Evolutionary conservation across 2,797 vertebrate genomes (phyloP).

Genomic region (Galaxias olidus): DNA sequence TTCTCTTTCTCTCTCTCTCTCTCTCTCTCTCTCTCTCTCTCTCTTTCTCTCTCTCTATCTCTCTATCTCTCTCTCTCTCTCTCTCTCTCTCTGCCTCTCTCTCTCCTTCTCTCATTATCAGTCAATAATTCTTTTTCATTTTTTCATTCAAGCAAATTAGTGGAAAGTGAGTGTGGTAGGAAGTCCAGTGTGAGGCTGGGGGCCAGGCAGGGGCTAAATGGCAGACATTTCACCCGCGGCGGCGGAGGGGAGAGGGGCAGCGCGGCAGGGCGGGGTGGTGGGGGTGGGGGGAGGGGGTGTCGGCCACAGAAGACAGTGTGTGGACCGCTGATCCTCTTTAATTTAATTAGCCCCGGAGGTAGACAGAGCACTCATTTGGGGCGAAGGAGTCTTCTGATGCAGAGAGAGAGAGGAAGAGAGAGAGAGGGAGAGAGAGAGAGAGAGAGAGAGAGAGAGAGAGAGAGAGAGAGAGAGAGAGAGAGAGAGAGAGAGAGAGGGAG

Average conservation of each 20-base stretch:
- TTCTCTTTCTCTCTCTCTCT: conserved; percentile 70
- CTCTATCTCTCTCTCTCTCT: conserved; percentile 75
- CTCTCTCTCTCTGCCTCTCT: conserved; percentile 81
- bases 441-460: conserved; percentile 69
- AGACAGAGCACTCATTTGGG: conserved; percentile 93
- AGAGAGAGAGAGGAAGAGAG: conserved; percentile 83
- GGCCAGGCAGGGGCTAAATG: conserved; percentile 92
- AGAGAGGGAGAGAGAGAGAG: conserved; percentile 78
- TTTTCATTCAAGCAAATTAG: conserved; percentile 99
- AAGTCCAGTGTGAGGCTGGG: conserved; percentile 90
- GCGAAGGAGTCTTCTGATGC: conserved; percentile 99
- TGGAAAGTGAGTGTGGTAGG: conserved; percentile 96
- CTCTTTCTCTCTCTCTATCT: conserved; percentile 12
- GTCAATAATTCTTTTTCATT: conserved; percentile 99
- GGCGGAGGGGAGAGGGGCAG: too few relatives aligned
- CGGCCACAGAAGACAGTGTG: conserved; percentile 98
- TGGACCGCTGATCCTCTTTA: conserved; percentile 99
- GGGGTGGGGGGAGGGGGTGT: conserved; percentile 58
- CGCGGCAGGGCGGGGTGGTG: too few relatives aligned
- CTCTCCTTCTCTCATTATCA: conserved; percentile 95
- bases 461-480: neutral
- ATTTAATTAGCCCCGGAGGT: conserved; percentile 99
- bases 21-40: conserved; percentile 52
- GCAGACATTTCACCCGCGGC: conserved; percentile 96
- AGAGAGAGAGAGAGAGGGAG: neutral